Base-by-base conservation (phyloP, 30 jellyfish, hydroid and myxozoan genomes). In the Chrysaora quinquecirrha region DNA sequence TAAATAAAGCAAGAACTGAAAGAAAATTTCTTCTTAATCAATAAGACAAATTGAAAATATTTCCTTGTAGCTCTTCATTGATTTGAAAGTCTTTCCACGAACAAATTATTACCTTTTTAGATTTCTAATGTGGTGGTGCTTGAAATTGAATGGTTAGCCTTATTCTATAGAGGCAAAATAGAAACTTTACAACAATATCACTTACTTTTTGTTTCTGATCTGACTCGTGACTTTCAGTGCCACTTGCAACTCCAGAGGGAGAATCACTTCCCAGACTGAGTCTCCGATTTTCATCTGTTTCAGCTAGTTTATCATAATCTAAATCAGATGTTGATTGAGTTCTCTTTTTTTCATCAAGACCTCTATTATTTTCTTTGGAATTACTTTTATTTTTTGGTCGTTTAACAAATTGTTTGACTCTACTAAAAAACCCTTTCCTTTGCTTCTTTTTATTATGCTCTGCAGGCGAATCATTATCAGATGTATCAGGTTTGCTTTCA, bases 281-380 rank as follows among this genome's bases (percentile, higher is more conserved):
- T 21, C 34, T 34, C 20, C 46, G 18, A 3, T 64, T 72, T 14
- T 48, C 85, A 29, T 54, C 71, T 29, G 16, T n/a, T 4, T 47
- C 70, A 28, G 68, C 80, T 2, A 81, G 22, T 64, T 68, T 10
- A 52, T 10, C 68, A 10, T 16, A 19, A 3, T 52, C 68, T 52
- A 52, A 69, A 34, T 82, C 92, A 0, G 92, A 50, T 28, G 92
- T 70, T 30, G 92, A 82, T 31, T 82, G 50, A 30, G 85, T 34
- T 27, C 92, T 34, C 21, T 7, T 20, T 33, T 49, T 65, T 7
- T 34, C 68, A 27, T 27, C 33, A 6, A 18, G 11, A 0, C 54
- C n/a, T 52, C 80, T 75, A 34, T 70, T 70, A 33, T 82, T 52
- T 61, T 31, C 60, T 0, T 34, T 82, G 7, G 73, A 47, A 34